Evolutionary conservation across 1,140 invertebrate species (phyloP).

Genomic region (Drosophila suzukii): DNA sequence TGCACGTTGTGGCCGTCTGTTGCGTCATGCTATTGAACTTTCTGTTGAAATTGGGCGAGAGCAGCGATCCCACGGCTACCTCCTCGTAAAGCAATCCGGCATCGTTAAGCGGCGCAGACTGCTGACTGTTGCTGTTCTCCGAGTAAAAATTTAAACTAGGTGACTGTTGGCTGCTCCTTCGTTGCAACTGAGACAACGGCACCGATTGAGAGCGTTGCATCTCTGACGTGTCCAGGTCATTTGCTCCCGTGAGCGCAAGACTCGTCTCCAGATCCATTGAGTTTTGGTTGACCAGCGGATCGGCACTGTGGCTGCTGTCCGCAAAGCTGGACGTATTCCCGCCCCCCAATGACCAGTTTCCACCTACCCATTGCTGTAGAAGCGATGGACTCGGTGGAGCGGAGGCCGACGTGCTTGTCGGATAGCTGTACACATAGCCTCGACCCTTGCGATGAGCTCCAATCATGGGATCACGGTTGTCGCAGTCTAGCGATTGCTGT

Average conservation of each 20-base stretch:
- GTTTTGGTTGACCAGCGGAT: slow-evolving; percentile 67
- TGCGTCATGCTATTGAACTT: slow-evolving; percentile 69
- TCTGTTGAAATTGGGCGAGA: slow-evolving; percentile 68
- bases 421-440: slow-evolving; percentile 64
- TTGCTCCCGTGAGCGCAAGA: slow-evolving; percentile 53
- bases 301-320: slow-evolving; percentile 50
- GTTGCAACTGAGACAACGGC: slow-evolving; percentile 74
- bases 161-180: slow-evolving; percentile 62
- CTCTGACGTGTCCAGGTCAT: slow-evolving; percentile 63
- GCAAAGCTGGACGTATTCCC: slow-evolving; percentile 41
- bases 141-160: slow-evolving; percentile 69
- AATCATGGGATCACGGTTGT: slow-evolving; percentile 77
- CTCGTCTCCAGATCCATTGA: slow-evolving; percentile 78
- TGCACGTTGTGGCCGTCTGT: slow-evolving; percentile 70
- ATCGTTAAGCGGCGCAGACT: slow-evolving; percentile 53
- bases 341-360: slow-evolving; percentile 54
- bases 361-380: slow-evolving; percentile 64
- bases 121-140: slow-evolving; percentile 80
- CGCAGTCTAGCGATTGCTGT: slow-evolving; percentile 75
- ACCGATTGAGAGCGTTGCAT: slow-evolving; percentile 83
- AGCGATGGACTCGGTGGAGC: slow-evolving; percentile 82
- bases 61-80: slow-evolving; percentile 68
- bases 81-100: slow-evolving; percentile 62
- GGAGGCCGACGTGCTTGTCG: slow-evolving; percentile 74
- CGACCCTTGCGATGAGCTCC: slow-evolving; percentile 68